A percentile compares a stretch with the other conserved stretches of the same genome.
Conservation (phyloP, 1,140 invertebrate genomes). For the Achatina immaculata region DNA sequence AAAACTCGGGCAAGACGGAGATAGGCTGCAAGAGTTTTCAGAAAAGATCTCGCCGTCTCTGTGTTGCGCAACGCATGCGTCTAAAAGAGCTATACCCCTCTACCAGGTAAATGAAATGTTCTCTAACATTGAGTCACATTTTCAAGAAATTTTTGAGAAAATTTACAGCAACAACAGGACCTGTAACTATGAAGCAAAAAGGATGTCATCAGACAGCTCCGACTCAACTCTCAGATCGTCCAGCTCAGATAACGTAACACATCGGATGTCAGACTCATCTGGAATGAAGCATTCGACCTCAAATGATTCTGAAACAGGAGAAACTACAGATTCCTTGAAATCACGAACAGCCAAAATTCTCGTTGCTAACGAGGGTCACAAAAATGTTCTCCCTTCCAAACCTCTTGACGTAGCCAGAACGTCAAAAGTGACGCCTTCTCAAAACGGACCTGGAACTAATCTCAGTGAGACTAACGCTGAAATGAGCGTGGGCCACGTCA, state of each 20-base stretch:
- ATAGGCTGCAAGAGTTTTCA: no score
- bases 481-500: neutral
- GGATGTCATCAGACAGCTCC: neutral
- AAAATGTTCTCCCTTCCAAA: neutral
- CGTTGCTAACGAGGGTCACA: no score
- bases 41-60: no score
- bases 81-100: neutral
- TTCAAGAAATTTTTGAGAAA: slow-evolving; percentile 26
- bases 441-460: neutral
- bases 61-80: no score
- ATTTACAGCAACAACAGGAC: neutral
- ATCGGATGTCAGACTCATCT: neutral
- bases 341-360: no score
- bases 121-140: slow-evolving; percentile 14
- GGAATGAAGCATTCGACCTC: neutral
- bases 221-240: neutral
- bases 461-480: neutral
- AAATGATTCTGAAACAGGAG: slow-evolving; percentile 9
- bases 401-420: neutral
- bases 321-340: neutral
- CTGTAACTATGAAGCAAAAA: neutral
- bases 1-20: no score
- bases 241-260: neutral
- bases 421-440: neutral
- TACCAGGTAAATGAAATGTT: neutral